Evolutionary conservation across 2,888 invertebrate genomes (phyloP).

Genomic region (Mimumesa dahlbomi): DNA sequence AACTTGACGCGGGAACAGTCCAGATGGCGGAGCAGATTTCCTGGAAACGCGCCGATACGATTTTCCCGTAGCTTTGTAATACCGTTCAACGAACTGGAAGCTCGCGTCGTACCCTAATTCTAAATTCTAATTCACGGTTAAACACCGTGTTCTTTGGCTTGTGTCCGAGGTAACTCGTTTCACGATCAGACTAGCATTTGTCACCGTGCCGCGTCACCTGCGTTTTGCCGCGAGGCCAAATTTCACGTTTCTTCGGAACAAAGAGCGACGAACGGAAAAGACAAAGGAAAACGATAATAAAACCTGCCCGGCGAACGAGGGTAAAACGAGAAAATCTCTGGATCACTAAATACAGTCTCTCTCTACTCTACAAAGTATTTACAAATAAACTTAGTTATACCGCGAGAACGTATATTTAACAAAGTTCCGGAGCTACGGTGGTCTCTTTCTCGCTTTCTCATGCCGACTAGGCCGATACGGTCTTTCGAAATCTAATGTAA

Average conservation of each 20-base stretch:
- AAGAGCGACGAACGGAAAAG: no score
- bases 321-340: slow-evolving; percentile 9
- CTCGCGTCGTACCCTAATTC: no score
- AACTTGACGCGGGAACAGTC: slow-evolving; percentile 21
- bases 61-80: no score
- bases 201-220: no score
- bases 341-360: neutral
- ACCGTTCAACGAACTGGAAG: no score
- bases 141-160: neutral
- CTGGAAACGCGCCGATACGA: no score
- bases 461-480: slow-evolving; percentile 12
- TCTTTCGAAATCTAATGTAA: neutral
- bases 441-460: slow-evolving; percentile 31
- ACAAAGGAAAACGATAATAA: neutral
- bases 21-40: slow-evolving; percentile 46
- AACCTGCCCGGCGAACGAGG: neutral
- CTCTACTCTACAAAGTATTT: no score
- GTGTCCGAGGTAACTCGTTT: slow-evolving; percentile 6
- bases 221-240: no score
- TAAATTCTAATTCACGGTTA: no score
- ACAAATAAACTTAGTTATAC: neutral
- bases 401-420: neutral
- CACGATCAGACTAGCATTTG: neutral
- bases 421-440: neutral
- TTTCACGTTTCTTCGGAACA: no score